These are phyloP conservation scores for Megastigmus dorsalis DNA, from an alignment of 2,888 invertebrate species.

Conservation along the genomic window DNA sequence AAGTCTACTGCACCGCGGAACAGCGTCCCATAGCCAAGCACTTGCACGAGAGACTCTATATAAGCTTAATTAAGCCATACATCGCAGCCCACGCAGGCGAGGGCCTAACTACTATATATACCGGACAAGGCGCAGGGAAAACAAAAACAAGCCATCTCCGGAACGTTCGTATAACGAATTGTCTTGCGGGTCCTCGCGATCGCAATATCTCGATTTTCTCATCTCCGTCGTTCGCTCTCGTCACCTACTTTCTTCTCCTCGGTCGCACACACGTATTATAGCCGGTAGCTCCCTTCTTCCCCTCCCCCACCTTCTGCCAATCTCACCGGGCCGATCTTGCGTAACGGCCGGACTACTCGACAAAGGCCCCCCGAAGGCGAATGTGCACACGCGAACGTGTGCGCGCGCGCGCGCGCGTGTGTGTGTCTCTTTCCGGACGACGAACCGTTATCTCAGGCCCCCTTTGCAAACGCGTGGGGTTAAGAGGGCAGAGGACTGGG, in stretches of 20 bases:
- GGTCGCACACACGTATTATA: too few relatives aligned
- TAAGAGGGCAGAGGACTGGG: slow-evolving; percentile 21
- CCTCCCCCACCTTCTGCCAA: too few relatives aligned
- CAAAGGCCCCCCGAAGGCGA: slow-evolving; percentile 31
- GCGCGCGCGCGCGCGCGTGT: background rate
- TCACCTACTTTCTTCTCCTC: slow-evolving; percentile 41
- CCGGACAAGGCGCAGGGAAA: background rate
- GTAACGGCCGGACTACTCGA: slow-evolving; percentile 40
- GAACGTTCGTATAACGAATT: slow-evolving; percentile 17
- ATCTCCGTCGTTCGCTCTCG: slow-evolving; percentile 11
- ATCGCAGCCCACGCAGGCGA: too few relatives aligned
- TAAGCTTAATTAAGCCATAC: slow-evolving; percentile 16
- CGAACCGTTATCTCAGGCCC: slow-evolving; percentile 34
- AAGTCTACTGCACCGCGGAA: too few relatives aligned
- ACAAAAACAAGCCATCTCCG: slow-evolving; percentile 8
- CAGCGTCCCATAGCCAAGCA: too few relatives aligned
- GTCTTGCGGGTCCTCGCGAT: slow-evolving; percentile 20
- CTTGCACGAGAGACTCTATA: too few relatives aligned
- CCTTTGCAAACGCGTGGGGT: too few relatives aligned
- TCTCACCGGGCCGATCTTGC: slow-evolving; percentile 47
- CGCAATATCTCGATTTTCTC: background rate
- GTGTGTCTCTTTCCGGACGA: background rate
- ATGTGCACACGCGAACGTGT: background rate
- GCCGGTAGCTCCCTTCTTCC: slow-evolving; percentile 52
- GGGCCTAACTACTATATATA: slow-evolving; percentile 14